phyloP scores from a whole-genome alignment of 2,797 vertebrate species.

The Pogoniulus pusillus region DNA sequence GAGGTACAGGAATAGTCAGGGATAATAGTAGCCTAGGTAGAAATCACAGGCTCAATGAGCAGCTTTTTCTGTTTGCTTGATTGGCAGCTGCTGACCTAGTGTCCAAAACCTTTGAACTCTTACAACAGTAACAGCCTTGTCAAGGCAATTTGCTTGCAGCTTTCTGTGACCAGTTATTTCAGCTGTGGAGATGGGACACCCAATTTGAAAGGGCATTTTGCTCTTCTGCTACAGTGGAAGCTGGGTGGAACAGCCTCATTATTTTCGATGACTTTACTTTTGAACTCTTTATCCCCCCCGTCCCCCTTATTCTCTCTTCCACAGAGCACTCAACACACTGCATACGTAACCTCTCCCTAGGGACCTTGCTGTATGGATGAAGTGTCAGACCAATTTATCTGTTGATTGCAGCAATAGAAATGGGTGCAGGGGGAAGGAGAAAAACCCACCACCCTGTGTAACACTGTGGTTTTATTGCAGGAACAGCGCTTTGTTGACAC shows the following conservation, averaged over 20 bases:
- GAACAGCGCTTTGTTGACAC: not conserved
- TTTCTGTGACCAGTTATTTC: constrained; percentile 77
- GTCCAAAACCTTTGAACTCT: constrained; percentile 81
- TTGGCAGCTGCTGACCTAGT: constrained; percentile 83
- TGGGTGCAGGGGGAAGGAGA: not conserved
- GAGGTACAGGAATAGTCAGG: constrained; percentile 81
- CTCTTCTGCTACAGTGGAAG: constrained; percentile 62
- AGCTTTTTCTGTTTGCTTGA: constrained; percentile 79
- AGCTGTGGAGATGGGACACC: constrained; percentile 69
- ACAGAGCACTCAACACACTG: not conserved
- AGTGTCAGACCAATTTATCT: constrained; percentile 60
- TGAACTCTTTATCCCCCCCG: constrained; percentile 39
- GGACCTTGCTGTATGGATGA: constrained; percentile 38
- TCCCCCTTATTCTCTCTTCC: not conserved
- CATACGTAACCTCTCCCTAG: not conserved
- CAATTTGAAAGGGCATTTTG: constrained; percentile 67
- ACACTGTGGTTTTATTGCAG: not conserved
- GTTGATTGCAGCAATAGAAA: constrained; percentile 26
- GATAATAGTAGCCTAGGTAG: constrained; percentile 84
- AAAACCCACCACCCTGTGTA: not conserved
- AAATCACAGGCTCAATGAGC: constrained; percentile 82
- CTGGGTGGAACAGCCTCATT: constrained; percentile 74
- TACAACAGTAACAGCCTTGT: constrained; percentile 78
- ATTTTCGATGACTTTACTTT: constrained; percentile 76
- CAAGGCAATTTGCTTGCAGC: constrained; percentile 80